Evolutionary conservation across 2,113 vertebrate genomes (phyloP), one percentile per base, ranked within the genome.

Genomic region (Dendropsophus ebraccatus): DNA sequence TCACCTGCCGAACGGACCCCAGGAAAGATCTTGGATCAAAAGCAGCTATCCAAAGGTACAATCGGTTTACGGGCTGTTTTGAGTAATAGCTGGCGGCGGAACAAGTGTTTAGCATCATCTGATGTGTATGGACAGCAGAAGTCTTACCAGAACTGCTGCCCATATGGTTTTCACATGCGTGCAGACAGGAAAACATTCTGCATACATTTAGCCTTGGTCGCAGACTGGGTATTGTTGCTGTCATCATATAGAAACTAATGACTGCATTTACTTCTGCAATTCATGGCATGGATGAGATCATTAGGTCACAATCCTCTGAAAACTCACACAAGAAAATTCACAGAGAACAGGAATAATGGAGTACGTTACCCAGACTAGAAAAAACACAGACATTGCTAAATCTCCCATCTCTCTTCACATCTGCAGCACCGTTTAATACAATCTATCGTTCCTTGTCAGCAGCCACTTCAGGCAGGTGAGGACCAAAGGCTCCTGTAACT

Each of bases 171-270:
- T 21, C 30, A 69, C 35, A 14, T 69, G 65, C 65, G 65, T 37
- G 65, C 65, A 69, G 30, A 69, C 65, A 69, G 1, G 7, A 69
- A 69, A 69, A 69, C 17, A 21, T 69, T 69, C 8, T 35, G 32
- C 65, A 19, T 35, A 69, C 6, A 21, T 67, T 30, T 17, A 67
- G 62, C 14, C 16, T 32, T 1, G 16, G 30, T 10, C 17, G 16
- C 14, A 9, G 10, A 32, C 17, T 37, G 9, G 9, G 9, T 37
- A 70, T 70, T 70, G 67, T 8, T 19, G 12, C 1, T 35, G 67
- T 70, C 67, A 70, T 70, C 67, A 70, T 35, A 77, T 54, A 77
- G 75, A 77, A 77, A 77, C 28, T 54, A 77, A 28, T 77, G 49
- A 0, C 25, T 45, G 30, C 32, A 32, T 77, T 77, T 32, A 54